Base-by-base conservation (phyloP, 2,113 vertebrate species). In the Scopus umbretta region DNA sequence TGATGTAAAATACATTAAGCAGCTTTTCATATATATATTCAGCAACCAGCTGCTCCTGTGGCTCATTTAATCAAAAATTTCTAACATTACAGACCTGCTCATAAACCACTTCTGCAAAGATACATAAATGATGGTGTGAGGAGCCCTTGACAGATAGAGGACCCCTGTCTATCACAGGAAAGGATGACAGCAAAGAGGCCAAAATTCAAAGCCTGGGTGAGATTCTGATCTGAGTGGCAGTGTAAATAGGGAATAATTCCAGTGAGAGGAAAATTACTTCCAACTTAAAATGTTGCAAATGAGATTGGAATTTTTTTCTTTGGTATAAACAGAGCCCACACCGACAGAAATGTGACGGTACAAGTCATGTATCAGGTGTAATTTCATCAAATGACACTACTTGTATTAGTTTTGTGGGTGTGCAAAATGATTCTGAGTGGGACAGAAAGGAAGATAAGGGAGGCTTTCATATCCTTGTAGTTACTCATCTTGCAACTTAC, bases 401-500 rank as follows among this genome's bases (percentile, higher is more conserved):
- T 91, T 89, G 74, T 87, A 79, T 92, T 89, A 86, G 78, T 92
- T 94, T 92, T 89, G 96, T 96, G 89, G 96, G 92, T 95, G 95
- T 95, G 95, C 78, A 94, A 72, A 96, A 91, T 79, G 76, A 89
- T 84, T 93, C 80, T 92, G 88, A 96, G 94, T 94, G 74, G 92
- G 87, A 91, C 63, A 92, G 70, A 96, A 90, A 65, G 62, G 53
- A 91, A 90, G 88, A 91, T 90, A 91, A 95, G 80, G 78, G 74
- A 92, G 85, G 84, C 84, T 97, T 95, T 95, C 84, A 82, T 62
- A 71, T 92, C 92, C 94, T 86, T 38, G 75, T 62, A 87, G 71
- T 91, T 97, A 96, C 89, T 97, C 89, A 93, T 94, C 94, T 79
- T 65, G 61, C 65, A 95, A 65, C 70, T 94, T 97, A 93, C 68